Evolutionary conservation across 92 coral and sea anemone genomes (phyloP), one percentile per base, ranked within the genome.

Genomic region (Porites evermanni): DNA sequence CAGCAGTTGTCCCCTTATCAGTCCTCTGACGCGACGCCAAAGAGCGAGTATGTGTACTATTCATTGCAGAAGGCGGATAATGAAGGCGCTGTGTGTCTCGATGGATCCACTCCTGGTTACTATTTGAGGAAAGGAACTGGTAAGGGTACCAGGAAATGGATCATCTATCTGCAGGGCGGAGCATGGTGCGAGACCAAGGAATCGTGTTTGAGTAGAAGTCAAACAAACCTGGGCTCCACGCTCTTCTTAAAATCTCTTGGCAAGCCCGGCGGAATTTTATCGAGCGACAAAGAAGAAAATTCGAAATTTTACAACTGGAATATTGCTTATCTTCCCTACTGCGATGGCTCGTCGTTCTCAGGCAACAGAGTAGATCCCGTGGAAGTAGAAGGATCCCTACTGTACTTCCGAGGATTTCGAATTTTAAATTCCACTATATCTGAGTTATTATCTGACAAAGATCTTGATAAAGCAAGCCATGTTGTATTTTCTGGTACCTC

Each of bases 261-360:
- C 13, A 83, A 89, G 70, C 90, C 93, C 8, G 95, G 86, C 21
- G 99, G 98, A 20, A 56, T 97, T 74, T 80, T 95, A 16, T 95
- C 98, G 14, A 79, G 77, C 53, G 80, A 81, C 47, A 20, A 51
- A 23, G 68, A 83, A 52, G 84, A 84, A 29, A 97, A 97, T 61
- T 93, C 94, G 0, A 83, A 90, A 67, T 97, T 95, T 89, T 89
- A 93, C 90, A 83, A 95, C 93, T 97, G 99, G 99, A 95, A 93
- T 85, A 93, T 88, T 16, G 99, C 91, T 74, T 97, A 79, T 66
- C 88, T 97, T 68, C 90, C 91, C n/a, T 97, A 97, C 87, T 97
- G 99, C 67, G 99, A 97, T 70, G 99, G 99, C 2, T 92, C 96
- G 53, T 97, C 99, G 26, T 97, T 91, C 64, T 87, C 99, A 1